Base-by-base conservation (phyloP, 2,113 vertebrate genomes). In the Myiopsitta monachus region DNA sequence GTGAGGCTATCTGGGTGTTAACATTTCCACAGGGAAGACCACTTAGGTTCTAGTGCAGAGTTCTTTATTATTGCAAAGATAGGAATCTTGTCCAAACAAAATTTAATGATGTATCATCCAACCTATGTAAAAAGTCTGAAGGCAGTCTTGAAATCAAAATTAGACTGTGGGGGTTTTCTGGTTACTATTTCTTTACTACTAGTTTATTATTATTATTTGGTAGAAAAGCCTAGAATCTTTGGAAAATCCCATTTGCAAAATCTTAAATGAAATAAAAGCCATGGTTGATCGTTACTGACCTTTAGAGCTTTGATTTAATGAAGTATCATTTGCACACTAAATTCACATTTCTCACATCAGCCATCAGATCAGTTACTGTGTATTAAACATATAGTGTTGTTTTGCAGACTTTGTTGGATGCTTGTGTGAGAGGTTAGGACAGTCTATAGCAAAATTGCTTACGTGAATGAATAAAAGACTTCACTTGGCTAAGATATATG, bases 81-180 rank as follows among this genome's bases (percentile, higher is more conserved):
- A 59, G 28, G 39, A 80, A 30, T 86, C 38, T 51, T 61, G 26
- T 49, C 51, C 52, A 75, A 75, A 74, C 2, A 38, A 54, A 79
- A 22, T 36, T 26, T 74, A 61, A 47, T 41, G 39, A 39, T 66
- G 31, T 3, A 43, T 59, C 26, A 13, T 31, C 19, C 13, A 64
- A 7, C 17, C 33, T 28, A 33, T 24, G 21, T 55, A 67, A 62
- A 8, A 36, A 31, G 30, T 19, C 24, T 68, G 63, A 91, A 73
- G 31, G 51, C 31, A 76, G n/a, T 33, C 31, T 57, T 28, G 43
- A 94, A 59, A 84, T 69, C 2, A 54, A 41, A 69, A 77, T 76
- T 16, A 59, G 9, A 10, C 17, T 64, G 24, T 2, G 14, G 4
- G 1, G 3, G 7, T 8, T 23, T n/a, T 17, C 3, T 38, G n/a